Percentiles rank a stretch among this genome's conserved stretches.
phyloP scores from a whole-genome alignment of 2,888 invertebrate species.

The Ellobium chinense region DNA sequence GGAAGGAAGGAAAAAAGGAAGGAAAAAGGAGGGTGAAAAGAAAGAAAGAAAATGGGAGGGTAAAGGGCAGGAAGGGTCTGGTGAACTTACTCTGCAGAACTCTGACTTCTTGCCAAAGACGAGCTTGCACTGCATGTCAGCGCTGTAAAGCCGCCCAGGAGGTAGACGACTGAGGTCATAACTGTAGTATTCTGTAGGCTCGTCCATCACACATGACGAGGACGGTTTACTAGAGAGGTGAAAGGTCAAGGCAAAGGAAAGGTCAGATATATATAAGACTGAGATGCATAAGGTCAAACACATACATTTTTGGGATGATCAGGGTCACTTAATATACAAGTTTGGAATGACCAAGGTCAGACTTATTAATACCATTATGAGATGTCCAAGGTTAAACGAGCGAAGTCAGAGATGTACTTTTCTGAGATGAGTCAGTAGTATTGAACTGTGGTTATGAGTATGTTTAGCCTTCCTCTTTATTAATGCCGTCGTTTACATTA shows the following conservation, averaged over 20 bases:
- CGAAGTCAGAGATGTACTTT: too few species aligned
- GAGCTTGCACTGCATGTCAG: slow-evolving; percentile 61
- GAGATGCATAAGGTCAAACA: too few species aligned
- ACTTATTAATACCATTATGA: too few species aligned
- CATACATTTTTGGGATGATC: too few species aligned
- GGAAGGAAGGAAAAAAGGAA: not conserved
- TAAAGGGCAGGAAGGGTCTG: not conserved
- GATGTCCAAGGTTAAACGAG: too few species aligned
- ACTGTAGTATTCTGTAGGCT: slow-evolving; percentile 49
- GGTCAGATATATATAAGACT: too few species aligned
- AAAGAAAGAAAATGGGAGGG: not conserved
- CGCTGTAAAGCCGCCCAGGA: slow-evolving; percentile 59
- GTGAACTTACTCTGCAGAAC: slow-evolving; percentile 62
- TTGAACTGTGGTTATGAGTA: too few species aligned
- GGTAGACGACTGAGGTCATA: slow-evolving; percentile 57
- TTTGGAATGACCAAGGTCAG: too few species aligned
- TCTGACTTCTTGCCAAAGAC: slow-evolving; percentile 61
- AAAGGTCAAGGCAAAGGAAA: not conserved
- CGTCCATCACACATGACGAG: slow-evolving; percentile 58
- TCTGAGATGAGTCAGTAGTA: too few species aligned
- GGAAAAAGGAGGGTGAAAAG: not conserved
- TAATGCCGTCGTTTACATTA: too few species aligned
- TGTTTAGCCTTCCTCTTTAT: too few species aligned
- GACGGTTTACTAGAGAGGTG: slow-evolving; percentile 6
- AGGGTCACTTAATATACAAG: too few species aligned